Evolutionary conservation across 2,113 vertebrate species (phyloP).

Genomic region (Todiramphus saurophagus): DNA sequence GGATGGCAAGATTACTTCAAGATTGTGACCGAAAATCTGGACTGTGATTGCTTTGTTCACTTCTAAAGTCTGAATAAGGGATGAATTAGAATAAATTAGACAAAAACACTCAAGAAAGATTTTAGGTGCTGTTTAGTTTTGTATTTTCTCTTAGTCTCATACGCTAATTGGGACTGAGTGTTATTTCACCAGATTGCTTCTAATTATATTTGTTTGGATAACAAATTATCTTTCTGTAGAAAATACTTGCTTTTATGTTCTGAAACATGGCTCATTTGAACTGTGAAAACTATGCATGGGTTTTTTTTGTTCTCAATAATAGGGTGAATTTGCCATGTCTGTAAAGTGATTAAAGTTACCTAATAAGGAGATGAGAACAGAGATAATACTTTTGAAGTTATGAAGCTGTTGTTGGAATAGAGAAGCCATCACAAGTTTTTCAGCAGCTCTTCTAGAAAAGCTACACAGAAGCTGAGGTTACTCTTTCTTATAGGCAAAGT

Average conservation of each 20-base stretch:
- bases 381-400: constrained; percentile 3
- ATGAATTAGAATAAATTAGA: background rate
- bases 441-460: background rate
- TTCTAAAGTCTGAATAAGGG: background rate
- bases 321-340: background rate
- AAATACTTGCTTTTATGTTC: constrained; percentile 51
- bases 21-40: background rate
- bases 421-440: background rate
- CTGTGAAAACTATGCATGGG: background rate
- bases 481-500: background rate
- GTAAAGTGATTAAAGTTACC: constrained; percentile 2
- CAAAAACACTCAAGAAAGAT: background rate
- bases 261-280: constrained; percentile 7
- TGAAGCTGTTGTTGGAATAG: background rate
- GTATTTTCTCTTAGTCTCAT: background rate
- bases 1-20: background rate
- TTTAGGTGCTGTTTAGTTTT: background rate
- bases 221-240: constrained; percentile 13
- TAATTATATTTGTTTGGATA: constrained; percentile 48
- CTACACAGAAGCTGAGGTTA: background rate
- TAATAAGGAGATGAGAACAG: constrained; percentile 11
- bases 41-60: background rate
- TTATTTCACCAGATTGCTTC: constrained; percentile 20
- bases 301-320: background rate
- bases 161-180: background rate